phyloP scores from a whole-genome alignment of 2,113 vertebrate species.

The Heterochromis multidens region DNA sequence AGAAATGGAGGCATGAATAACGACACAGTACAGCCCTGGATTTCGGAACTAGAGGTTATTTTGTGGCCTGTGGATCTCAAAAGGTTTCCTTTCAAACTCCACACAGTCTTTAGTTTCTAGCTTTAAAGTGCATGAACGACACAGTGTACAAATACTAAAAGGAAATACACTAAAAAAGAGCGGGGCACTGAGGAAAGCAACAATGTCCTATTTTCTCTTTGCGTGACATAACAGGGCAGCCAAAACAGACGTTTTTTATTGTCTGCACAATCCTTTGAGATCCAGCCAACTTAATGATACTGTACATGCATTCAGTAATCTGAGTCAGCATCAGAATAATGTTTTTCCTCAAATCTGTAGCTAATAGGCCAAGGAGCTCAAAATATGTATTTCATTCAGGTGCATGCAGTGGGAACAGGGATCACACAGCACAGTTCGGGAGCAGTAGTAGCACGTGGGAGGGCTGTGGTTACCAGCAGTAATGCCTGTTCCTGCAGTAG shows the following conservation, averaged over 20 bases:
- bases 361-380: background rate
- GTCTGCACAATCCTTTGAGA: conserved; percentile 33
- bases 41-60: background rate
- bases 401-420: conserved; percentile 42
- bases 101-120: background rate
- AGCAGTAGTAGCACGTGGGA: background rate
- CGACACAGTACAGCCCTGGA: background rate
- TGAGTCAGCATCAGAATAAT: background rate
- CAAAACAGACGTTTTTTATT: background rate
- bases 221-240: background rate
- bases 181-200: background rate
- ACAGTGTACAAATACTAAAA: background rate
- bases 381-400: conserved; percentile 6
- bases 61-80: conserved; percentile 30
- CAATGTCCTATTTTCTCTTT: conserved; percentile 1
- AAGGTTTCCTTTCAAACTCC: background rate
- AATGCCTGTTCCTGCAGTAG: conserved; percentile 97
- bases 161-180: background rate
- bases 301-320: conserved; percentile 24
- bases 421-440: conserved; percentile 43
- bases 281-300: conserved; percentile 19
- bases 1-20: background rate
- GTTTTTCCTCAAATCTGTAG: background rate
- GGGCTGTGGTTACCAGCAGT: conserved; percentile 90
- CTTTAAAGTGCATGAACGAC: background rate